Evolutionary conservation across 2,113 vertebrate genomes (phyloP).

Genomic region (chimpanzee (Pan troglodytes)): NHGRI_mPanTro3-v2.1_pri NC_072398.2:227354501-227355000

Average conservation of each 20-base stretch:
- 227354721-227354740: fast-evolving
- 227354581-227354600: fast-evolving
- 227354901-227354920: conserved; percentile 73
- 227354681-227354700: fast-evolving
- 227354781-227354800: fast-evolving
- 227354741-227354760: fast-evolving
- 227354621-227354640: fast-evolving
- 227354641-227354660: too few relatives aligned
- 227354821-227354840: too few relatives aligned
- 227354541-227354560: fast-evolving
- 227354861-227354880: conserved; percentile 86
- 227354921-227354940: conserved; percentile 82
- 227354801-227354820: neutral
- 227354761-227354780: fast-evolving
- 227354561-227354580: fast-evolving
- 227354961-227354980: conserved; percentile 60
- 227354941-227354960: conserved; percentile 65
- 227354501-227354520: fast-evolving
- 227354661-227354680: neutral
- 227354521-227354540: neutral
- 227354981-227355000: conserved; percentile 71
- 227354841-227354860: neutral
- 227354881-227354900: conserved; percentile 79
- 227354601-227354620: fast-evolving
- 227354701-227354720: fast-evolving